Conservation (phyloP, 1,140 invertebrate genomes). For the Eulimnadia texana region DNA sequence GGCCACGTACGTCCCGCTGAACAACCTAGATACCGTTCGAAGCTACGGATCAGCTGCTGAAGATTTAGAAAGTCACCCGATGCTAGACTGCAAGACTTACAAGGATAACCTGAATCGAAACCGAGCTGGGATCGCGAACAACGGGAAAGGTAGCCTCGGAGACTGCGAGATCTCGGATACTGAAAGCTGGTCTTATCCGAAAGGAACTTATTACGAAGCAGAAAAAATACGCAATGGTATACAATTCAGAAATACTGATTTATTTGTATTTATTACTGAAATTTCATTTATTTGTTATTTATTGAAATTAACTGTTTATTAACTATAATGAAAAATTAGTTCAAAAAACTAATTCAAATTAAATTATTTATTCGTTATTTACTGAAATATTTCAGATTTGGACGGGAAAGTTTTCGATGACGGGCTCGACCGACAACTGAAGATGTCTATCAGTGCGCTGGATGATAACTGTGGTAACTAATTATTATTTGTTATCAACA, state of each 20-base stretch:
- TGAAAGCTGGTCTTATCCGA: slow-evolving; percentile 51
- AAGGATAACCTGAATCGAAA: slow-evolving; percentile 48
- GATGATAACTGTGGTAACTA: not conserved
- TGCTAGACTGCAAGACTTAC: slow-evolving; percentile 19
- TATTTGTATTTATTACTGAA: not conserved
- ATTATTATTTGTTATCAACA: too few relatives aligned
- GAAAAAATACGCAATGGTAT: slow-evolving; percentile 42
- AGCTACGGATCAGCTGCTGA: slow-evolving; percentile 87
- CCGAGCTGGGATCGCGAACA: slow-evolving; percentile 60
- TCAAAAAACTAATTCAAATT: too few relatives aligned
- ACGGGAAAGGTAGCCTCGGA: slow-evolving; percentile 35
- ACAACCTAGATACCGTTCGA: slow-evolving; percentile 77
- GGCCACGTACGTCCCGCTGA: slow-evolving; percentile 48
- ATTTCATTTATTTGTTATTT: too few relatives aligned
- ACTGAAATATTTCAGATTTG: too few relatives aligned
- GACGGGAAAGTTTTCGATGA: too few relatives aligned
- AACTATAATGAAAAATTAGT: too few relatives aligned
- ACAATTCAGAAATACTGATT: not conserved
- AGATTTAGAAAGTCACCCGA: slow-evolving; percentile 72
- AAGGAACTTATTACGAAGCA: slow-evolving; percentile 57
- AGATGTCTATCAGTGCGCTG: too few relatives aligned
- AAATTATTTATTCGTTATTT: too few relatives aligned
- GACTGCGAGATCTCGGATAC: slow-evolving; percentile 53
- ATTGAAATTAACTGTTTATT: too few relatives aligned
- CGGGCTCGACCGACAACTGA: too few relatives aligned